Percentiles rank a stretch among this genome's conserved stretches.
phyloP scores from a whole-genome alignment of 2,888 invertebrate species.

The Ceramica pisi region DNA sequence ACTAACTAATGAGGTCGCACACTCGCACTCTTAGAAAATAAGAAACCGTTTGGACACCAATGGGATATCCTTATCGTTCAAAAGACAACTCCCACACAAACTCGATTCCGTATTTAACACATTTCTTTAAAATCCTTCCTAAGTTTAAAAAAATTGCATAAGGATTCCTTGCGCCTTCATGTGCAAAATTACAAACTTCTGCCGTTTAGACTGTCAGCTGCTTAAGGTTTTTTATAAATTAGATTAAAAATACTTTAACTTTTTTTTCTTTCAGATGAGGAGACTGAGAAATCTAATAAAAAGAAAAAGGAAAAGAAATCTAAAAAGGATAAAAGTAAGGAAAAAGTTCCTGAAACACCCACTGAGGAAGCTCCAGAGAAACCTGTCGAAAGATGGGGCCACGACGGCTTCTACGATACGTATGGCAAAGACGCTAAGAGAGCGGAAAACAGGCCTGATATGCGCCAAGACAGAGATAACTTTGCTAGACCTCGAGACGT shows the following conservation, averaged over 20 bases:
- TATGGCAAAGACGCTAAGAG: conserved; percentile 83
- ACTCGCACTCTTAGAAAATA: too few relatives aligned
- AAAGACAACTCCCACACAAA: too few relatives aligned
- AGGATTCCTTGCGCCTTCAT: too few relatives aligned
- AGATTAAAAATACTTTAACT: not conserved
- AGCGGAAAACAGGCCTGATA: conserved; percentile 71
- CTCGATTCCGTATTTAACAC: too few relatives aligned
- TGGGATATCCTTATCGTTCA: too few relatives aligned
- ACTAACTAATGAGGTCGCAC: too few relatives aligned
- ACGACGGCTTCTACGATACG: conserved; percentile 87
- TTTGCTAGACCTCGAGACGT: conserved; percentile 71
- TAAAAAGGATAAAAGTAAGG: conserved; percentile 73
- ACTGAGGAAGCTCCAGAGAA: conserved; percentile 69
- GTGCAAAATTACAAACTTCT: too few relatives aligned
- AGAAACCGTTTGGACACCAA: too few relatives aligned
- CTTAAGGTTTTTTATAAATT: too few relatives aligned
- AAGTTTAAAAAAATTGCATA: too few relatives aligned
- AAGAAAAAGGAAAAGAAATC: conserved; percentile 76
- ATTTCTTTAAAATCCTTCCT: too few relatives aligned
- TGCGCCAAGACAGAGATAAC: conserved; percentile 70
- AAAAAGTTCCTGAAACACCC: conserved; percentile 72
- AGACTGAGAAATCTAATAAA: conserved; percentile 75
- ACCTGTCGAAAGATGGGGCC: conserved; percentile 83
- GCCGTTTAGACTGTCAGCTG: too few relatives aligned
- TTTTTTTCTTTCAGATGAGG: conserved; percentile 63